Percentiles rank a stretch among this genome's conserved stretches.
Conservation (phyloP, 2,888 invertebrate species). For the Nephrotoma guestfalica region DNA sequence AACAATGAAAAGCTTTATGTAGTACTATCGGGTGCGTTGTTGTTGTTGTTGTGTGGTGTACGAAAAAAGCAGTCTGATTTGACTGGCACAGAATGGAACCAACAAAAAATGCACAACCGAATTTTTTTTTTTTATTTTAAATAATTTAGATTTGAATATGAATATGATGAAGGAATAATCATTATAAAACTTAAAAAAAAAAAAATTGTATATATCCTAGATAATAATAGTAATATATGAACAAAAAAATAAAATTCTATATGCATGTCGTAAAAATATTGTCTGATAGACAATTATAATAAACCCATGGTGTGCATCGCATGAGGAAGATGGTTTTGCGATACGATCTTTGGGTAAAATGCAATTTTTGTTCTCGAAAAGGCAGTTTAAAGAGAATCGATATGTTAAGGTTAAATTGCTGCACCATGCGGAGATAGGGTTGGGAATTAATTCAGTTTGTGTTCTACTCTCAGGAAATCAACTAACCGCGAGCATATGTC, state of each 20-base stretch:
- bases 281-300: neutral
- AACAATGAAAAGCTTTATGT: neutral
- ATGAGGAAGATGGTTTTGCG: neutral
- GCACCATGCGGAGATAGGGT: neutral
- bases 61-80: conserved; percentile 2
- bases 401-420: neutral
- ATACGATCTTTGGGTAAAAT: neutral
- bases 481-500: neutral
- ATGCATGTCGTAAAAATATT: neutral
- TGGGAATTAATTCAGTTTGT: neutral
- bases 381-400: neutral
- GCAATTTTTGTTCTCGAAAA: neutral
- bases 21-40: neutral
- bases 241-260: neutral
- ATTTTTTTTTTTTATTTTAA: neutral
- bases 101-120: conserved; percentile 1
- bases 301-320: neutral
- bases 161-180: conserved; percentile 3
- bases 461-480: neutral
- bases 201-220: neutral
- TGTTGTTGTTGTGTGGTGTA: neutral
- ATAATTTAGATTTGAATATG: neutral
- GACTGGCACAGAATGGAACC: conserved; percentile 4
- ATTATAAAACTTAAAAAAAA: neutral
- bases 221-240: neutral